Evolutionary conservation across 2,113 vertebrate species (phyloP), one percentile per base, ranked within the genome.

Genomic region (Sceloporus undulatus): DNA sequence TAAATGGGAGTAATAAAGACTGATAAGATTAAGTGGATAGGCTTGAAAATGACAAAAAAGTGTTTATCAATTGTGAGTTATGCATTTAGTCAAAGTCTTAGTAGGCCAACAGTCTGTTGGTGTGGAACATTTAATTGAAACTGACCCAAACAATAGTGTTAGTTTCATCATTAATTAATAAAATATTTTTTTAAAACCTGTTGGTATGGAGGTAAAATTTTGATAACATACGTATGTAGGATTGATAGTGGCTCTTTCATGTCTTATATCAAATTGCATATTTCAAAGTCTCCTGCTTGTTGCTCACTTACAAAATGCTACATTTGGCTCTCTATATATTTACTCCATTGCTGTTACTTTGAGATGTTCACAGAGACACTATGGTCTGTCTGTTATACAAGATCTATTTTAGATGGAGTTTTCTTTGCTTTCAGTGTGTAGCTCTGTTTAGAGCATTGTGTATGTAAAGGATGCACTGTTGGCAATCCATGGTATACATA

Each of bases 1-100:
- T 87, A 80, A 87, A 56, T 80, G 25, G 14, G 42, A 54, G 48
- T 52, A 59, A 71, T 80, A 71, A 40, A 29, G 65, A 80, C 19
- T 40, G 68, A 71, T 11, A 87, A 40, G 11, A 79, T 71, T 52
- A 79, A 86, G 8, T 40, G 66, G 42, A 71, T 25, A 40, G 16
- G 73, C 38, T 42, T n/a, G 66, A 34, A 73, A 73, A 71, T 52
- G 42, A 68, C 11, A 79, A 71, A 79, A 78, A 71, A 68, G 3
- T 42, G 48, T 74, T 48, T n/a, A 38, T 71, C 56, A 86, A 70
- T 8, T 7, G 9, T 40, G 27, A 71, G 13, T 25, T 23, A 21
- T 18, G 71, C 19, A 40, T 40, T 79, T 70, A 62, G 52, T 59
- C 21, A 79, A 86, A 18, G 25, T 86, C 66, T 59, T 54, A 65